These are phyloP conservation scores for Eretmocerus hayati DNA, from an alignment of 2,888 invertebrate species.

Conservation along the genomic window DNA sequence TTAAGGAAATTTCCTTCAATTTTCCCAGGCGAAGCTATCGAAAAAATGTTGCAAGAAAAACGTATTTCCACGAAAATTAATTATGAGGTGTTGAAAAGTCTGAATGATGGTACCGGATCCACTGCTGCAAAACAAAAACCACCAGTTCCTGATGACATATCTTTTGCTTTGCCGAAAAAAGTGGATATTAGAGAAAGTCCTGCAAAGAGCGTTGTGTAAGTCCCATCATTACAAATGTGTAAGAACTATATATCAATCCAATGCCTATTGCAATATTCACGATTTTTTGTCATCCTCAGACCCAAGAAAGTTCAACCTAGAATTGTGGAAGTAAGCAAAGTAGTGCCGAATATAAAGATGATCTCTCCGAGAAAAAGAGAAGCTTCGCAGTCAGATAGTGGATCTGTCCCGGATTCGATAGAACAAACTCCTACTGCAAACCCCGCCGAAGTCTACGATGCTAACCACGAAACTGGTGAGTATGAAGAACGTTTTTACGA, in stretches of 20 bases:
- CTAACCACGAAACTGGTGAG: constrained; percentile 13
- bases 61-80: constrained; percentile 95
- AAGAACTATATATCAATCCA: too few species aligned
- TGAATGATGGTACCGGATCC: constrained; percentile 49
- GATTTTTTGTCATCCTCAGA: too few species aligned
- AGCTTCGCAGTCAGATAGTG: constrained; percentile 8
- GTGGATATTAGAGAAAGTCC: constrained; percentile 9
- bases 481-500: too few species aligned
- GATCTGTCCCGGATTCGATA: background rate
- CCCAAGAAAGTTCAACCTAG: constrained; percentile 9
- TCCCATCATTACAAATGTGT: too few species aligned
- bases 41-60: constrained; percentile 93
- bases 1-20: background rate
- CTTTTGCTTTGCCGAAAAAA: constrained; percentile 17
- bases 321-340: constrained; percentile 3
- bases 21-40: constrained; percentile 81
- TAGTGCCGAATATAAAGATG: constrained; percentile 10
- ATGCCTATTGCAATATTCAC: too few species aligned
- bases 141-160: constrained; percentile 16
- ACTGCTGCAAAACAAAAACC: constrained; percentile 20
- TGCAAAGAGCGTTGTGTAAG: constrained; percentile 4
- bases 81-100: constrained; percentile 87
- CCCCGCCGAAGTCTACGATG: constrained; percentile 11
- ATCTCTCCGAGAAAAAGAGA: constrained; percentile 15
- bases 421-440: constrained; percentile 7